Base-by-base conservation (phyloP, 2,113 vertebrate genomes). In the Puntigrus tetrazona region DNA sequence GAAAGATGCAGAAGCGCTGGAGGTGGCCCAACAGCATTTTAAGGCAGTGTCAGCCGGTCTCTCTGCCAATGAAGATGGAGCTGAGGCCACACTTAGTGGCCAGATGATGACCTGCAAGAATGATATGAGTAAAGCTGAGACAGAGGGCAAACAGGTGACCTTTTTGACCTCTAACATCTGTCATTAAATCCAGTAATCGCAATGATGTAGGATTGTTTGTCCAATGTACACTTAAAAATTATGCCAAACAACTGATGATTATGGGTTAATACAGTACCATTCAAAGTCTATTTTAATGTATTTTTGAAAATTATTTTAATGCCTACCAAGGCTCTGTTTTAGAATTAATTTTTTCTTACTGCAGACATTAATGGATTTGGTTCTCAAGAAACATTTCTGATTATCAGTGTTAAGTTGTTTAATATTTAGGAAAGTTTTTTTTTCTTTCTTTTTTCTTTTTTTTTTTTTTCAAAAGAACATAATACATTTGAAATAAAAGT, bases 91-190 rank as follows among this genome's bases (percentile, higher is more conserved):
- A 8, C 90, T 99, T 43, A 95, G 96, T 14, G 96, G 88, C 1
- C 98, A 99, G 84, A 97, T 99, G 96, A 96, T 99, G 95, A 84
- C 92, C 67, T 98, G 97, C 92, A 99, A 98, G 91, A 97, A 96
- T 81, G 97, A 99, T 61, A 97, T 96, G 50, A 97, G 96, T 92
- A 98, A 97, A 91, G 96, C 96, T 2, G 94, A 94, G 67, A 98
- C 97, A 0, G 97, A 98, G 85, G 95, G 96, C 87, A 97, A 97
- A 86, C 97, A 97, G 95, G 98, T 98, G 92, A 91, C 36, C 2
- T 77, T n/a, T 41, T 43, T 59, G 22, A 36, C 25, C 3, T 85
- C 5, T 69, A 38, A 11, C 9, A 2, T 38, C 7, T n/a, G 3
- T 50, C 13, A 45, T 27, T 41, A 45, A 45, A 10, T n/a, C 10